Evolutionary conservation across 1,140 invertebrate species (phyloP).

Genomic region (Antheraea pernyi): DNA sequence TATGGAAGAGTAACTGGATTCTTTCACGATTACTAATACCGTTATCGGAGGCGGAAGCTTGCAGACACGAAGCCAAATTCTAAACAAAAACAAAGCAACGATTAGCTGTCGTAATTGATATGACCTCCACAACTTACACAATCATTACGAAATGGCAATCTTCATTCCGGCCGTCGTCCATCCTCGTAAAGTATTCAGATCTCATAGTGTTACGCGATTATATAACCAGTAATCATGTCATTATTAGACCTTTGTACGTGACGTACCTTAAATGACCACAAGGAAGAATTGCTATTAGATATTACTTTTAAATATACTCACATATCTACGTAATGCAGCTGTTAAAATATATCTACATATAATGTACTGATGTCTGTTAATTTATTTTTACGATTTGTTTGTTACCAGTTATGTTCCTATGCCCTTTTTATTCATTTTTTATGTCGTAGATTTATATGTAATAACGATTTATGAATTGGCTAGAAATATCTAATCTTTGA

Average conservation of each 20-base stretch:
- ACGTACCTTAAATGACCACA: constrained; percentile 4
- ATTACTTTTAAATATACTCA: background rate
- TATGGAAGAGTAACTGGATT: too few relatives aligned
- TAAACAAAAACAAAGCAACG: background rate
- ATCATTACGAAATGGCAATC: background rate
- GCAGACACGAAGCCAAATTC: background rate
- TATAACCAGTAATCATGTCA: constrained; percentile 39
- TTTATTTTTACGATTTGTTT: too few relatives aligned
- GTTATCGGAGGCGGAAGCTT: too few relatives aligned
- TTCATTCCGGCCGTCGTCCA: too few relatives aligned
- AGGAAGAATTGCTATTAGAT: background rate
- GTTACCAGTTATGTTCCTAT: too few relatives aligned
- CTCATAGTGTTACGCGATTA: constrained; percentile 30
- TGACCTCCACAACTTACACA: background rate
- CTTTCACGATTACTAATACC: too few relatives aligned
- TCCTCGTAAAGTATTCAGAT: constrained; percentile 33
- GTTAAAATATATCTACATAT: background rate
- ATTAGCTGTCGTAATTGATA: background rate
- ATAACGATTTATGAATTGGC: too few relatives aligned
- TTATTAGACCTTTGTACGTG: constrained; percentile 24
- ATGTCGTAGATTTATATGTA: too few relatives aligned
- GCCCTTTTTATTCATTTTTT: too few relatives aligned
- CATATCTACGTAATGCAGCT: background rate
- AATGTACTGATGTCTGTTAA: too few relatives aligned
- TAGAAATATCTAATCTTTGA: too few relatives aligned